Evolutionary conservation across 2,888 invertebrate genomes (phyloP).

Genomic region (Strigamia crassipes): DNA sequence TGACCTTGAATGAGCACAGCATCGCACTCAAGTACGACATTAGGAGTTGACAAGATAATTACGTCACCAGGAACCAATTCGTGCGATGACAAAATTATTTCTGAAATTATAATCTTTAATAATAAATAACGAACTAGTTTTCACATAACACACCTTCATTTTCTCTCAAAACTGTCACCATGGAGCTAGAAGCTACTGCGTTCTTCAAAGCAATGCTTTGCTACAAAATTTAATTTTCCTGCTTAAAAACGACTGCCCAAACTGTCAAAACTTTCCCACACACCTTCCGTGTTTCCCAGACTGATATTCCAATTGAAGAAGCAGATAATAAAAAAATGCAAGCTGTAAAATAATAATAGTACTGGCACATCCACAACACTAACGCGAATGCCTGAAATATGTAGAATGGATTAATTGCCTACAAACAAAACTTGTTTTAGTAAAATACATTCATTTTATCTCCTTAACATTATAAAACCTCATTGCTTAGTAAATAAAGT

Average conservation of each 20-base stretch:
- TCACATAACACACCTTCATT: slow-evolving; percentile 52
- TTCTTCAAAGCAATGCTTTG: slow-evolving; percentile 60
- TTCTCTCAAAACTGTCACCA: slow-evolving; percentile 58
- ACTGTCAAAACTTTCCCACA: slow-evolving; percentile 47
- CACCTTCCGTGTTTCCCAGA: slow-evolving; percentile 57
- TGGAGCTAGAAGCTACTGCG: slow-evolving; percentile 59
- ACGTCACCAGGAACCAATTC: slow-evolving; percentile 62
- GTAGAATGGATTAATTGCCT: slow-evolving; percentile 62
- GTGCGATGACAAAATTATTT: slow-evolving; percentile 56
- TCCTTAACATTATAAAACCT: slow-evolving; percentile 4
- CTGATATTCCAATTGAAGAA: slow-evolving; percentile 55
- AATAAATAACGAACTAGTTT: neutral
- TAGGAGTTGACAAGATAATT: slow-evolving; percentile 58
- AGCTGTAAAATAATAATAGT: slow-evolving; percentile 60
- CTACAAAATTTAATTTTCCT: slow-evolving; percentile 54
- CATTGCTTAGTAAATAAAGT: slow-evolving; percentile 43
- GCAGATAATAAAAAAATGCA: slow-evolving; percentile 58
- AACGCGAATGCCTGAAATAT: slow-evolving; percentile 62
- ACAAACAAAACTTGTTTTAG: slow-evolving; percentile 45
- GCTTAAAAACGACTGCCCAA: slow-evolving; percentile 41
- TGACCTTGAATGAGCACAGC: slow-evolving; percentile 61
- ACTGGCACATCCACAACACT: slow-evolving; percentile 60
- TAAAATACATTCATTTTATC: neutral
- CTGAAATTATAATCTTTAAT: slow-evolving; percentile 48
- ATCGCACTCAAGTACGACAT: slow-evolving; percentile 61